phyloP scores from a whole-genome alignment of 2,113 vertebrate genomes.

The Todiramphus chloris region DNA sequence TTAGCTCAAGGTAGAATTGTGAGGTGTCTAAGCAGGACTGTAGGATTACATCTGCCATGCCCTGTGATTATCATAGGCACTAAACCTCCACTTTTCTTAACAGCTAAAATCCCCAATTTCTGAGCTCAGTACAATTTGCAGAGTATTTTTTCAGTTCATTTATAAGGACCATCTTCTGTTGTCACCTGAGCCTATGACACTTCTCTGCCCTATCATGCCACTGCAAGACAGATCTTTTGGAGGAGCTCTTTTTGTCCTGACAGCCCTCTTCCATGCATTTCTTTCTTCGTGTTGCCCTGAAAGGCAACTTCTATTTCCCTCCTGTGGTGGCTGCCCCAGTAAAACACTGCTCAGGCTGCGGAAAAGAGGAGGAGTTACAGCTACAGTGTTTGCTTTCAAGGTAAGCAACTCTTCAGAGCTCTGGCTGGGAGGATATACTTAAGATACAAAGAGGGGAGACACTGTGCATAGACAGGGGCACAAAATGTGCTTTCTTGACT shows the following conservation, averaged over 20 bases:
- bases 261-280: neutral
- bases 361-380: neutral
- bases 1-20: neutral
- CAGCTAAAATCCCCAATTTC: neutral
- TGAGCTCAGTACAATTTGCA: neutral
- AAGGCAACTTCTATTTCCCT: neutral
- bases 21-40: neutral
- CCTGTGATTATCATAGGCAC: neutral
- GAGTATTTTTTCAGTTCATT: neutral
- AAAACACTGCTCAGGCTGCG: neutral
- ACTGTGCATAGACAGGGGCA: no score
- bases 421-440: rapidly evolving
- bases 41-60: neutral
- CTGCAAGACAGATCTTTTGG: neutral
- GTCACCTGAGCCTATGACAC: neutral
- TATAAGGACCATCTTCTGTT: neutral
- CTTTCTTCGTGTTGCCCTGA: neutral
- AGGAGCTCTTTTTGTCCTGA: neutral
- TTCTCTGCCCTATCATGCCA: neutral
- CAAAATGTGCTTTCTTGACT: neutral
- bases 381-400: neutral
- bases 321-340: neutral
- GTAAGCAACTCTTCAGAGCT: rapidly evolving
- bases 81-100: neutral
- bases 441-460: no score